Evolutionary conservation across 2,888 invertebrate species (phyloP).

Genomic region (Calameuta filiformis): DNA sequence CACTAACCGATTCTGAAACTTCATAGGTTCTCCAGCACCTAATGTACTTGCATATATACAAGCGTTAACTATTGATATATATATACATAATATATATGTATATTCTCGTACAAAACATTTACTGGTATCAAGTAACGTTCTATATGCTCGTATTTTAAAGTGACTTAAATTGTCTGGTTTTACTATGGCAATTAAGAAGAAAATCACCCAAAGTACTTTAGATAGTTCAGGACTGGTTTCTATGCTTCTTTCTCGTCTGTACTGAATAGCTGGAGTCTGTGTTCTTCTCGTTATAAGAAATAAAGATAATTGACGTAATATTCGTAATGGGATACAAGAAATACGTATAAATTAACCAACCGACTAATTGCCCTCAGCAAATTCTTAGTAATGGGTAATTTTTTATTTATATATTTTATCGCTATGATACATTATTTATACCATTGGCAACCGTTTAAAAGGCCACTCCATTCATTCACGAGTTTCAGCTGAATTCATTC

Average conservation of each 20-base stretch:
- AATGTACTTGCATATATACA: neutral
- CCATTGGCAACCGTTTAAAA: too few species aligned
- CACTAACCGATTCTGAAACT: neutral
- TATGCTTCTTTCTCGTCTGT: neutral
- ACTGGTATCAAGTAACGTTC: neutral
- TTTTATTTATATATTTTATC: too few species aligned
- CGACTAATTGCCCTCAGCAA: neutral
- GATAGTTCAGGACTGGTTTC: neutral
- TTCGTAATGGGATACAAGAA: neutral
- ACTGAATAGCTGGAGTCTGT: neutral
- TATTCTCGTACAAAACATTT: neutral
- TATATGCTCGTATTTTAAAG: constrained; percentile 33
- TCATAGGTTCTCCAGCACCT: neutral
- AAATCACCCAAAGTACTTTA: neutral
- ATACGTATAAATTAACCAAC: neutral
- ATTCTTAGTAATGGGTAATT: neutral
- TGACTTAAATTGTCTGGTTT: constrained; percentile 37
- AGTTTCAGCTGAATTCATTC: neutral
- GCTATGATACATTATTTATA: too few species aligned
- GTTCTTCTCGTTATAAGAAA: neutral
- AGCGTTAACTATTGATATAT: neutral
- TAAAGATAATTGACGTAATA: neutral
- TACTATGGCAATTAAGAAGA: constrained; percentile 3
- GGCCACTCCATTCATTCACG: too few species aligned
- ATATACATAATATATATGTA: neutral